Conservation (phyloP, 2,888 invertebrate genomes). For the Hecatera dysodea region DNA sequence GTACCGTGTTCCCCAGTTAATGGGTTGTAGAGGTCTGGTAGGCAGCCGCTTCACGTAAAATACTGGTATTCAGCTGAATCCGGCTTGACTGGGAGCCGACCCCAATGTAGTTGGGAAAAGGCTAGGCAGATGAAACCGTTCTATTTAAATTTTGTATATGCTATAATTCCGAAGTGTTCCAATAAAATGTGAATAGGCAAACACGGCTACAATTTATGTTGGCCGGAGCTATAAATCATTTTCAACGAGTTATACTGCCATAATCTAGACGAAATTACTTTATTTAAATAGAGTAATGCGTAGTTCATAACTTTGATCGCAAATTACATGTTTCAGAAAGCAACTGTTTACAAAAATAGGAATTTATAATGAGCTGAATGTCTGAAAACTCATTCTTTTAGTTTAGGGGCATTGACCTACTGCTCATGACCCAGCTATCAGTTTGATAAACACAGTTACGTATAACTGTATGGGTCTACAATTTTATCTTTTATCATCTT, state of each 20-base stretch:
- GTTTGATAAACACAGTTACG: slow-evolving; percentile 44
- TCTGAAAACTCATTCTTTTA: slow-evolving; percentile 33
- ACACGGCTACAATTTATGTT: slow-evolving; percentile 31
- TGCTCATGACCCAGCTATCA: slow-evolving; percentile 58
- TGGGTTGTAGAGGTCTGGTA: too few relatives aligned
- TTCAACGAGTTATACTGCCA: slow-evolving; percentile 19
- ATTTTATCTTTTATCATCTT: slow-evolving; percentile 33
- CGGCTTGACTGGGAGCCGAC: too few relatives aligned
- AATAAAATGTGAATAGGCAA: slow-evolving; percentile 40
- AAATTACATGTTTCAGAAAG: slow-evolving; percentile 2
- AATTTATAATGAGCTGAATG: slow-evolving; percentile 23
- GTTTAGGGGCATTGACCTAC: slow-evolving; percentile 50
- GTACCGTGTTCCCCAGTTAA: too few relatives aligned
- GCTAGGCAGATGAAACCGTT: too few relatives aligned
- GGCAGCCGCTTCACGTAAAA: too few relatives aligned
- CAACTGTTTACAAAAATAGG: slow-evolving; percentile 22
- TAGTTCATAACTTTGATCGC: slow-evolving; percentile 32
- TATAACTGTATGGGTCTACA: slow-evolving; percentile 36
- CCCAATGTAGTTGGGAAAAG: too few relatives aligned
- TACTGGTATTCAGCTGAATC: too few relatives aligned
- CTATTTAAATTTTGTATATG: slow-evolving; percentile 7
- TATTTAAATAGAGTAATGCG: slow-evolving; percentile 37
- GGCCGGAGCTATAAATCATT: slow-evolving; percentile 47
- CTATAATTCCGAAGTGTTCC: slow-evolving; percentile 13
- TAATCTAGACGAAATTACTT: slow-evolving; percentile 39